Evolutionary conservation across 1,140 invertebrate species (phyloP), one percentile per base, ranked within the genome.

Genomic region (Oryctes rhinoceros): DNA sequence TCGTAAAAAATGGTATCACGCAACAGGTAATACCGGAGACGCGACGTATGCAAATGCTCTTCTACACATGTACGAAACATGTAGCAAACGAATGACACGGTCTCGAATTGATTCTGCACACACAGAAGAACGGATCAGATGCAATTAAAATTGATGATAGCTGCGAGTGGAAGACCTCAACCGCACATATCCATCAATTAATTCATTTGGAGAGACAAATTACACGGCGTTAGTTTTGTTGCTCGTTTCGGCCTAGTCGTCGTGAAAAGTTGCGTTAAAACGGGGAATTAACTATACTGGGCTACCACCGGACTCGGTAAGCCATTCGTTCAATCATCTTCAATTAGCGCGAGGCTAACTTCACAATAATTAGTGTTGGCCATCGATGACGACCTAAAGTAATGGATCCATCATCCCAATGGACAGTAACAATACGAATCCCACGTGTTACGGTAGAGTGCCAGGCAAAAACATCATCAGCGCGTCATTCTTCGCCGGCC

Each of bases 331-430:
- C 86, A 85, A 86, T 86, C 86, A 86, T 86, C 83, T 81, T 83
- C 85, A 86, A 86, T 86, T 86, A 86, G 82, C 80, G 78, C 76
- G 65, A 71, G 80, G 80, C 81, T 84, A 84, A 85, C 80, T 84
- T 80, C 75, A 48, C 75, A 35, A 76, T 76, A 76, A 76, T 85
- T 85, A 85, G 81, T 78, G 24, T 30, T 48, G 62, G 65, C 71
- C 13, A 59, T 62, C 80, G 78, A 62, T 86, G 86, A 86, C 84
- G 85, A 83, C 82, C 83, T 83, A 85, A 87, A 87, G 85, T 87
- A 87, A 87, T 87, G 86, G 86, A 87, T 87, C 86, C 86, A 87
- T 87, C 86, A 87, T 87, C 86, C 86, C 86, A 83, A 77, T 80
- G 86, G 86, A 87, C 85, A 87, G 85, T 81, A 82, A 83, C 81